Evolutionary conservation across 2,797 vertebrate species (phyloP), one percentile per base, ranked within the genome.

Genomic region (Chaenodraco wilsoni): DNA sequence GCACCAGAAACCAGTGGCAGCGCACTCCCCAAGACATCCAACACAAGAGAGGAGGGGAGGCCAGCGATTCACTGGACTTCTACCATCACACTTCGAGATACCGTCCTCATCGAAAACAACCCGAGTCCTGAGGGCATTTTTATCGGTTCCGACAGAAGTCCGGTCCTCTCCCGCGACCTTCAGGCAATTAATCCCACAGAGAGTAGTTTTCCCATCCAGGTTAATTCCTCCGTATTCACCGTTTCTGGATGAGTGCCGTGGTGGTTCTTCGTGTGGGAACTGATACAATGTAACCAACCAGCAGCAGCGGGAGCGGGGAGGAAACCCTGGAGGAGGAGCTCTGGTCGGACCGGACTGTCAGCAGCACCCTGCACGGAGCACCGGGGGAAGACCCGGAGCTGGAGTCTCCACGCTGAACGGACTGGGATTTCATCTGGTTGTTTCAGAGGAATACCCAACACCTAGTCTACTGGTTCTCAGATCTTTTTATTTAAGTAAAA

Each of bases 241-340:
- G 87, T 76, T 71, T 85, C 44, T 86, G 76, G 84, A 87, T 69
- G 88, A 90, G 82, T 90, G 82, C 84, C 79, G 84, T 46, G 81
- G 76, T 82, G 85, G 68, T 83, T 90, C 89, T 92, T 81, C 87
- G 81, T 92, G 90, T 93, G 90, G 91, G 92, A 92, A 94, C 92
- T 86, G 94, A 95, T 94, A 94, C 94, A 94, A 94, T 95, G 94
- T 95, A 95, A 91, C 91, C 91, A 69, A 88, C 78, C 87, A 90
- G 89, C 91, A 83, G 88, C 91, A 83, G 90, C 87, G 93, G 83
- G 89, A 89, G 93, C 76, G 73, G 75, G 1, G 3, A 14, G 80
- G 84, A 95, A 95, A 93, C 17, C 93, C 93, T 77, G 95, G 95
- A 92, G 16, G 40, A 45, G 23, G 37, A 3, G 65, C 3, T 92